phyloP scores from a whole-genome alignment of 2,797 vertebrate species.

The Pipistrellus pygmaeus region DNA sequence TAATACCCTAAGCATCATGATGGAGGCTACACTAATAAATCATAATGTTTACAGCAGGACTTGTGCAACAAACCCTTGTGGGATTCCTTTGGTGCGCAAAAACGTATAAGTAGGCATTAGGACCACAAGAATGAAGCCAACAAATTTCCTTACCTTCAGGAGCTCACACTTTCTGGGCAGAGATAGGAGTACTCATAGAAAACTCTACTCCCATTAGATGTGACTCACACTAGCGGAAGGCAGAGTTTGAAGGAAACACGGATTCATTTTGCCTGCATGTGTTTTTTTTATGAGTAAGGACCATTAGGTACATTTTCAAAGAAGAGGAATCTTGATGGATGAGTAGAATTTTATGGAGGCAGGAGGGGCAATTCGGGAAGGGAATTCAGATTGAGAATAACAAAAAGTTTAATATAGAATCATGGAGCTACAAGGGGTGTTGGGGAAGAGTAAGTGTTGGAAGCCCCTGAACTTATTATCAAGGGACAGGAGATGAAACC shows the following conservation, averaged over 20 bases:
- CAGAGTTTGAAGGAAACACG: background rate
- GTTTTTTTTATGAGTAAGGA: background rate
- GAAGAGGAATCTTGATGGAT: background rate
- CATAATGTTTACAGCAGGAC: background rate
- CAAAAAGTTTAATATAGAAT: background rate
- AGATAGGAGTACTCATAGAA: background rate
- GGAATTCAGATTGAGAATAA: background rate
- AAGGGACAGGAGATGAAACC: background rate
- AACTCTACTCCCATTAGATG: background rate
- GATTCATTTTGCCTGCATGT: background rate
- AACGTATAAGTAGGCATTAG: background rate
- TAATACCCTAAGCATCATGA: background rate
- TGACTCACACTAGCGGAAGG: background rate
- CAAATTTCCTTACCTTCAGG: background rate
- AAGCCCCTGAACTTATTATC: background rate
- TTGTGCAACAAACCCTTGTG: background rate
- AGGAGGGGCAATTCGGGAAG: background rate
- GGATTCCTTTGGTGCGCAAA: background rate
- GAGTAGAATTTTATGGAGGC: background rate
- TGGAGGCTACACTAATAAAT: background rate
- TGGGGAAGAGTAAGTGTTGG: background rate
- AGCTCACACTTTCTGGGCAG: background rate
- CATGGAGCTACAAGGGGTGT: background rate
- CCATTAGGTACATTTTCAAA: constrained; percentile 7
- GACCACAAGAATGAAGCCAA: background rate